A percentile compares a stretch with the other conserved stretches of the same genome.
Evolutionary conservation across 92 coral and sea anemone genomes (phyloP).

Genomic region (Plumapathes pennacea): DNA sequence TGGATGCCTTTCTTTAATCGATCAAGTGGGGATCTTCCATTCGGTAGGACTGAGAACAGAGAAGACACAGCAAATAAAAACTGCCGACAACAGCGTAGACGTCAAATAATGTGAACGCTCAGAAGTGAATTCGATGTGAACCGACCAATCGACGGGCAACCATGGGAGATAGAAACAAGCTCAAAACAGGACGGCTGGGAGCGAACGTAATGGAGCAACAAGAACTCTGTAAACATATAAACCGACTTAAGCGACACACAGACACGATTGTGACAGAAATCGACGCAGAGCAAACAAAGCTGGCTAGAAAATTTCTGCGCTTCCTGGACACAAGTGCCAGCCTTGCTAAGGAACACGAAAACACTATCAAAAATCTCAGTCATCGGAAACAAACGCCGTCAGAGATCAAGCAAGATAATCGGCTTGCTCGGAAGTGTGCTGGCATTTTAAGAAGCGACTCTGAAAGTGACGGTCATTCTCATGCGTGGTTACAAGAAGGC

Average conservation of each 20-base stretch:
- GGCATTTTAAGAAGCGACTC: no score
- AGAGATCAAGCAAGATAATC: no score
- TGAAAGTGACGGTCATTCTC: no score
- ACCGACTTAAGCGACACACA: slow-evolving; percentile 56
- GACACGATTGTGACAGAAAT: slow-evolving; percentile 48
- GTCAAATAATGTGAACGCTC: no score
- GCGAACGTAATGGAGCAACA: slow-evolving; percentile 68
- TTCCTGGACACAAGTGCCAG: slow-evolving; percentile 63
- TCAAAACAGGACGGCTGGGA: slow-evolving; percentile 68
- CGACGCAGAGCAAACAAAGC: slow-evolving; percentile 52
- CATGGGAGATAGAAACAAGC: slow-evolving; percentile 68
- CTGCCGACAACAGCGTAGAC: no score
- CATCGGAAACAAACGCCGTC: no score
- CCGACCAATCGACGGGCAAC: not conserved
- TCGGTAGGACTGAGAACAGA: no score
- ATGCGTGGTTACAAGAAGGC: no score
- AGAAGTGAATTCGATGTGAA: not conserved
- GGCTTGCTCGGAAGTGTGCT: no score
- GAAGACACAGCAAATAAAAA: no score
- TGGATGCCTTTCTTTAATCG: no score
- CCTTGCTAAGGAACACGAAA: slow-evolving; percentile 71
- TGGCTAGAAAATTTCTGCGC: slow-evolving; percentile 69
- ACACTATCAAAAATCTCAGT: slow-evolving; percentile 41
- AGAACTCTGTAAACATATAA: slow-evolving; percentile 43
- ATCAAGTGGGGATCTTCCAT: no score